phyloP scores from a whole-genome alignment of 2,888 invertebrate species.

The Acrobeloides nanus region DNA sequence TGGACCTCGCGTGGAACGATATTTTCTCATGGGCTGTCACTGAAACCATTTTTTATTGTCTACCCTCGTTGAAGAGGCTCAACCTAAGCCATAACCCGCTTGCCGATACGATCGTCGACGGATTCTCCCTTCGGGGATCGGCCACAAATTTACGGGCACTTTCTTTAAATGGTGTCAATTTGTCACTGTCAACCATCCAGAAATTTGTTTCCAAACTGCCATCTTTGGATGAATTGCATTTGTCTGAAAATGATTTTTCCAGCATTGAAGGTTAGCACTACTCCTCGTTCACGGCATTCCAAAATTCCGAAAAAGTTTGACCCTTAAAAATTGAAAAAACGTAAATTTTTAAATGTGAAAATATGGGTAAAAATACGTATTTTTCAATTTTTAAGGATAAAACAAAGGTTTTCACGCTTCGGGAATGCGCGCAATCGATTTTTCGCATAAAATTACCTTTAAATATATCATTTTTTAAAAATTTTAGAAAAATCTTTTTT shows the following conservation, averaged over 20 bases:
- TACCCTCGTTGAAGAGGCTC: constrained; percentile 17
- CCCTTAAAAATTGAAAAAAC: too few species aligned
- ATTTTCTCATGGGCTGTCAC: constrained; percentile 16
- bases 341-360: too few species aligned
- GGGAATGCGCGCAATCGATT: too few species aligned
- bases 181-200: constrained; percentile 12
- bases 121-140: constrained; percentile 1
- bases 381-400: too few species aligned
- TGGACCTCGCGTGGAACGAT: constrained; percentile 20
- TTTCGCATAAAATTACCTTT: too few species aligned
- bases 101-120: background rate
- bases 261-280: too few species aligned
- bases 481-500: too few species aligned
- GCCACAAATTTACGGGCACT: background rate
- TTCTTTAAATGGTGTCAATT: constrained; percentile 20
- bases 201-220: constrained; percentile 11
- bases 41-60: constrained; percentile 6
- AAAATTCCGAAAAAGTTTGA: too few species aligned
- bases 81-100: constrained; percentile 22
- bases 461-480: too few species aligned
- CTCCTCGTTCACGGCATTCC: too few species aligned
- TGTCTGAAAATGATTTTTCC: constrained; percentile 79
- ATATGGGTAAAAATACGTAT: too few species aligned
- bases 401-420: too few species aligned
- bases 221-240: constrained; percentile 78